Evolutionary conservation across 2,113 vertebrate species (phyloP).

Genomic region (Alligator sinensis): DNA sequence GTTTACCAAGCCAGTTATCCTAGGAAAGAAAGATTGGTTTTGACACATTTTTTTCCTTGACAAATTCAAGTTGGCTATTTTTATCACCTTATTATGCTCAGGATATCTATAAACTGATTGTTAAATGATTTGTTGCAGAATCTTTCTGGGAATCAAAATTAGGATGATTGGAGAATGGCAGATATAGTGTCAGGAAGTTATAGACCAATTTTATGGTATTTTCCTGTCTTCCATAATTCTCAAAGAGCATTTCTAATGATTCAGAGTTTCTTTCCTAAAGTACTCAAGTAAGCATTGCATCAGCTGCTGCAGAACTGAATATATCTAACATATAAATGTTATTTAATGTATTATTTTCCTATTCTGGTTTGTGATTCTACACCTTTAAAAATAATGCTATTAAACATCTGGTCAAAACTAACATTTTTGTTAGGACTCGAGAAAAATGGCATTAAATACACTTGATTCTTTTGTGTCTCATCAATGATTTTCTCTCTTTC

Average conservation of each 20-base stretch:
- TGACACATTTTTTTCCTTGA: not conserved
- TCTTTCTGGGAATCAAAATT: not conserved
- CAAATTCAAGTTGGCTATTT: not conserved
- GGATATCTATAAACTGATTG: not conserved
- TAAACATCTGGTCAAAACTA: not conserved
- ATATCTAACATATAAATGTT: not conserved
- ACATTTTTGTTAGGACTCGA: not conserved
- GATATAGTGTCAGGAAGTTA: no score
- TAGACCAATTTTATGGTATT: not conserved
- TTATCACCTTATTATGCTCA: not conserved
- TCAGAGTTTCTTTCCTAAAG: not conserved
- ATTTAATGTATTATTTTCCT: not conserved
- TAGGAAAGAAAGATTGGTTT: not conserved
- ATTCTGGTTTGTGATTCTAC: not conserved
- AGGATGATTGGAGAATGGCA: not conserved
- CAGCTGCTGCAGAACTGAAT: not conserved
- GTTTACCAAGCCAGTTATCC: not conserved
- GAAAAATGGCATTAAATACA: no score
- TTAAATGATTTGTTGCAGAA: not conserved
- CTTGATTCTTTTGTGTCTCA: no score
- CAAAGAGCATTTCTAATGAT: not conserved
- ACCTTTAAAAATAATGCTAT: not conserved
- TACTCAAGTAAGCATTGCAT: not conserved
- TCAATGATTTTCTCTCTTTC: no score
- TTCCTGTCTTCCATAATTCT: not conserved